A percentile compares a stretch with the other conserved stretches of the same genome.
phyloP scores from a whole-genome alignment of 2,888 invertebrate species.

The Dione vanillae region DNA sequence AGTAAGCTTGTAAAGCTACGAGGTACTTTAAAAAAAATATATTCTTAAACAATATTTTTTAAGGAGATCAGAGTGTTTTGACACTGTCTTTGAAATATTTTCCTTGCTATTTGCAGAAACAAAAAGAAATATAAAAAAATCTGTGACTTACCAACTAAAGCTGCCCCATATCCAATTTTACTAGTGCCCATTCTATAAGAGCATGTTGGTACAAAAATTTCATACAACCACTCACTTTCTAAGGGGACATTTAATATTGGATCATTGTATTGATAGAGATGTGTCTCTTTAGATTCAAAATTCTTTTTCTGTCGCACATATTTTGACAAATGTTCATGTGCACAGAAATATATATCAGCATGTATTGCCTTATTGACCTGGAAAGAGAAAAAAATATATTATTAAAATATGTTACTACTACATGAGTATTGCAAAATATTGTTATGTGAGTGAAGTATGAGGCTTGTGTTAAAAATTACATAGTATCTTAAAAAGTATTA shows the following conservation, averaged over 20 bases:
- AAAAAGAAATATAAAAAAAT: no score
- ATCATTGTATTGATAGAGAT: constrained; percentile 53
- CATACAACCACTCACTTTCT: constrained; percentile 78
- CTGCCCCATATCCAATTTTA: constrained; percentile 94
- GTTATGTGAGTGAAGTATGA: no score
- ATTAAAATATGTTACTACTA: no score
- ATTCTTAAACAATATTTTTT: no score
- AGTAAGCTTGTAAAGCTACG: no score
- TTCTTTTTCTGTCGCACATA: constrained; percentile 72
- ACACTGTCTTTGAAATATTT: no score
- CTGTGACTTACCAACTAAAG: constrained; percentile 87
- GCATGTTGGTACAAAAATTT: constrained; percentile 96
- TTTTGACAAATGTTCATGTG: constrained; percentile 89
- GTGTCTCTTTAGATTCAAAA: constrained; percentile 54
- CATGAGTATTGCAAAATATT: no score
- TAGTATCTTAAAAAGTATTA: no score
- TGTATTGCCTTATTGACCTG: constrained; percentile 87
- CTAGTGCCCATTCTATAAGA: constrained; percentile 97
- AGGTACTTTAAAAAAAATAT: no score
- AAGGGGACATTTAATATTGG: constrained; percentile 57
- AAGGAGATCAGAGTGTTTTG: no score
- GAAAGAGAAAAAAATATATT: constrained; percentile 32
- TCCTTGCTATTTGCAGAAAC: no score
- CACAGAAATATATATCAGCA: constrained; percentile 82
- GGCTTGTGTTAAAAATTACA: no score